Evolutionary conservation across 92 coral and sea anemone species (phyloP).

Genomic region (Hydrozoanthus gracilis): DNA sequence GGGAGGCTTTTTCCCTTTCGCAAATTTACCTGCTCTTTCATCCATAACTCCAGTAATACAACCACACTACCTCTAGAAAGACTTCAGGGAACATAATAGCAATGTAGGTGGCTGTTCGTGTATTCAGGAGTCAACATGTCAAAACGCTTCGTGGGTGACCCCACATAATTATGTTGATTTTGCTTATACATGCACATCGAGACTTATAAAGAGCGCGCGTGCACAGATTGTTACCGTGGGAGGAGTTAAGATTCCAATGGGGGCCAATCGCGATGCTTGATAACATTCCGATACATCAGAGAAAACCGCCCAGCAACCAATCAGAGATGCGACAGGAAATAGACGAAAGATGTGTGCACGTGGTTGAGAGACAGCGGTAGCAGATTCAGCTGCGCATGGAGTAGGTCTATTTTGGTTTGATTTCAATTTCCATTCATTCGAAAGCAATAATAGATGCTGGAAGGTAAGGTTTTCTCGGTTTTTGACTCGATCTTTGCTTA

Average conservation of each 20-base stretch:
- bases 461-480: conserved; percentile 25
- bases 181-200: conserved; percentile 24
- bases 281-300: conserved; percentile 82
- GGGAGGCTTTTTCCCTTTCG: background rate
- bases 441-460: background rate
- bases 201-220: conserved; percentile 34
- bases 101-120: background rate
- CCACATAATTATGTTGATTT: conserved; percentile 45
- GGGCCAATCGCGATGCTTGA: conserved; percentile 64
- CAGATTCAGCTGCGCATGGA: conserved; percentile 33
- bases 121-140: conserved; percentile 1
- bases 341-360: conserved; percentile 33
- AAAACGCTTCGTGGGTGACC: conserved; percentile 41
- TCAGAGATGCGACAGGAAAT: conserved; percentile 81
- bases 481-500: background rate
- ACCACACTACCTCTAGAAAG: no score
- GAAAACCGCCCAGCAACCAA: conserved; percentile 90
- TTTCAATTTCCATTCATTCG: conserved; percentile 48
- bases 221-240: conserved; percentile 39
- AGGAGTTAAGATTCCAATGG: conserved; percentile 20
- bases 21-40: background rate
- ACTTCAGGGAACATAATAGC: no score
- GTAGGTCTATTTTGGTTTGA: conserved; percentile 39
- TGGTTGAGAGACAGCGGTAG: conserved; percentile 48
- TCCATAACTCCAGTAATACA: background rate